phyloP scores from a whole-genome alignment of 2,113 vertebrate species.

The Prochilodus magdalenae region DNA sequence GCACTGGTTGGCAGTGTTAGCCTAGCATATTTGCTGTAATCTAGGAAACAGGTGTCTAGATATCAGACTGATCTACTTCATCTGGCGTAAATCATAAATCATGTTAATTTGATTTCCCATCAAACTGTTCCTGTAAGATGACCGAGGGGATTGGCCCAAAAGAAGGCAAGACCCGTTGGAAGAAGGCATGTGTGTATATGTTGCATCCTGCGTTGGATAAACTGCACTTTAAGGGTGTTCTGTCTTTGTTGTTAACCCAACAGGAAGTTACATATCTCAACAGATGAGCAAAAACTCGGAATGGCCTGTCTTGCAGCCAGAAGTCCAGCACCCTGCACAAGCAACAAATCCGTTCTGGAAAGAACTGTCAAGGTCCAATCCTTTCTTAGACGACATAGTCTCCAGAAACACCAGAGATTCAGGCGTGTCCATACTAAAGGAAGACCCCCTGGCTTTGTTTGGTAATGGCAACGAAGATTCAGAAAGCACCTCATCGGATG shows the following conservation, averaged over 20 bases:
- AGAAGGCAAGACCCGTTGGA: too few relatives aligned
- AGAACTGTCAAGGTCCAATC: slow-evolving; percentile 88
- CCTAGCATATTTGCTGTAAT: too few relatives aligned
- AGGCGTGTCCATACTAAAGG: slow-evolving; percentile 73
- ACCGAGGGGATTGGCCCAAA: too few relatives aligned
- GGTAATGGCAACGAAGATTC: slow-evolving; percentile 77
- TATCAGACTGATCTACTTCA: too few relatives aligned
- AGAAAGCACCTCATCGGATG: slow-evolving; percentile 87
- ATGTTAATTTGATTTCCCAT: too few relatives aligned
- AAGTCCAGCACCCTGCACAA: slow-evolving; percentile 62
- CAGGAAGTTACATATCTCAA: slow-evolving; percentile 62
- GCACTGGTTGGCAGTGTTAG: too few relatives aligned
- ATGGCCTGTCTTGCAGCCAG: slow-evolving; percentile 64
- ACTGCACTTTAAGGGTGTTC: neutral
- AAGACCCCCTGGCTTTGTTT: slow-evolving; percentile 73
- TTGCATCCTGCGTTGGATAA: too few relatives aligned
- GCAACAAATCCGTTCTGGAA: slow-evolving; percentile 91
- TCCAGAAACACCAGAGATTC: slow-evolving; percentile 70
- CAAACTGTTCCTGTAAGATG: too few relatives aligned
- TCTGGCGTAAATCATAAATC: too few relatives aligned
- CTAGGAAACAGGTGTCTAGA: too few relatives aligned
- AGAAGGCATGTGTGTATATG: too few relatives aligned
- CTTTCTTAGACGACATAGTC: slow-evolving; percentile 90
- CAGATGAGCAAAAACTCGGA: slow-evolving; percentile 55
- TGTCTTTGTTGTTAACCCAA: slow-evolving; percentile 19